phyloP scores from a whole-genome alignment of 1,140 invertebrate species.

The Leptinotarsa defecta region DNA sequence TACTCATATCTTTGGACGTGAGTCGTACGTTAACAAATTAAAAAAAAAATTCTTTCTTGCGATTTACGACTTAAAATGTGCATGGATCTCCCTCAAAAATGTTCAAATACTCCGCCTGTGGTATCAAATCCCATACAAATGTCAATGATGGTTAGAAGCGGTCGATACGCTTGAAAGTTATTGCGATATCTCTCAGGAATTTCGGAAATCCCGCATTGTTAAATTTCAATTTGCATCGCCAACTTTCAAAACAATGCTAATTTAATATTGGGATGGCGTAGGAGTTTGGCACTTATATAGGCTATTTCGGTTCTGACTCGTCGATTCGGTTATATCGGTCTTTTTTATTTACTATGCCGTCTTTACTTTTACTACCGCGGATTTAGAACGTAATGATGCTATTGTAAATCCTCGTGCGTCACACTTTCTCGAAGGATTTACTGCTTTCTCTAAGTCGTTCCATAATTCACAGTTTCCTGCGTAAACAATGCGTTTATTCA shows the following conservation, averaged over 20 bases:
- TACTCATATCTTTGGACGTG: no score
- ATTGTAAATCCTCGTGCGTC: not conserved
- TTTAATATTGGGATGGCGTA: conserved; percentile 17
- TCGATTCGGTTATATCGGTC: not conserved
- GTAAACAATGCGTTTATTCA: no score
- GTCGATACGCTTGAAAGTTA: conserved; percentile 12
- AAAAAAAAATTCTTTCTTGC: no score
- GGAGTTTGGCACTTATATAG: conserved; percentile 24
- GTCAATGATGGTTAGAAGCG: conserved; percentile 25
- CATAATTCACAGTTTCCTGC: no score
- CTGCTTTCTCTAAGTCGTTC: no score
- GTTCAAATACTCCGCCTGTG: conserved; percentile 20
- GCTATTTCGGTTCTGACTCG: conserved; percentile 17
- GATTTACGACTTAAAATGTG: no score
- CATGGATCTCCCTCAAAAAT: not conserved
- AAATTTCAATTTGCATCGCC: conserved; percentile 24
- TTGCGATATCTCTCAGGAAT: conserved; percentile 30
- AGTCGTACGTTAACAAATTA: no score
- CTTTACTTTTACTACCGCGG: conserved; percentile 15
- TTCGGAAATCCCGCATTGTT: conserved; percentile 36
- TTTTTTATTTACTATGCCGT: conserved; percentile 15
- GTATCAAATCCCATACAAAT: conserved; percentile 15
- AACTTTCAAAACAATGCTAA: conserved; percentile 8
- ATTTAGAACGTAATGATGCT: not conserved
- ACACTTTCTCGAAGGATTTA: no score